A percentile compares a stretch with the other conserved stretches of the same genome.
Conservation (phyloP, 2,888 invertebrate species). For the Amorpha juglandis region DNA sequence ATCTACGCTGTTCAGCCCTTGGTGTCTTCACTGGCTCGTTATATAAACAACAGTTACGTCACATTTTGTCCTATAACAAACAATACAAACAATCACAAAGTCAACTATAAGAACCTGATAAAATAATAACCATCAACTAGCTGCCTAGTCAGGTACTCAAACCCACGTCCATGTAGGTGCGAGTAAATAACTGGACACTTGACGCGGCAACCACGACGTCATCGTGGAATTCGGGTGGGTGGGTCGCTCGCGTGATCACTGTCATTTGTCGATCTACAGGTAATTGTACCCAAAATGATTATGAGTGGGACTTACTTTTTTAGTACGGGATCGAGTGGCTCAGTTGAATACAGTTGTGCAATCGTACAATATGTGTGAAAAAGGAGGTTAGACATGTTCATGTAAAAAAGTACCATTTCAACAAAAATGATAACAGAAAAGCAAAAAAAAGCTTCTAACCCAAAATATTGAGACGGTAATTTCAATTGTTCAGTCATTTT, state of each 20-base stretch:
- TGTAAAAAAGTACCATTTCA: too few species aligned
- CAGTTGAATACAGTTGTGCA: too few species aligned
- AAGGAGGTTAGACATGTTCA: too few species aligned
- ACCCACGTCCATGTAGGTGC: slow-evolving; percentile 7
- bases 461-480: too few species aligned
- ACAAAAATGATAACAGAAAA: too few species aligned
- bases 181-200: slow-evolving; percentile 8
- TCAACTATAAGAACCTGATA: background rate
- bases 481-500: too few species aligned
- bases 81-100: background rate
- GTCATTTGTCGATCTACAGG: slow-evolving; percentile 51
- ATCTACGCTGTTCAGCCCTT: too few species aligned
- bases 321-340: too few species aligned
- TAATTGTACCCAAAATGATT: slow-evolving; percentile 34
- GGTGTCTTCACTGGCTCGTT: background rate
- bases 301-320: background rate
- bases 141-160: slow-evolving; percentile 13
- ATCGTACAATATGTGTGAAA: too few species aligned
- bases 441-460: too few species aligned
- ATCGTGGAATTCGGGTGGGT: slow-evolving; percentile 20
- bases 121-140: background rate
- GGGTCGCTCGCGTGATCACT: slow-evolving; percentile 46
- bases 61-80: too few species aligned
- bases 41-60: background rate
- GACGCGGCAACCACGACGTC: background rate